Evolutionary conservation across 2,797 vertebrate species (phyloP), one percentile per base, ranked within the genome.

Genomic region (Ateles fusciceps): DNA sequence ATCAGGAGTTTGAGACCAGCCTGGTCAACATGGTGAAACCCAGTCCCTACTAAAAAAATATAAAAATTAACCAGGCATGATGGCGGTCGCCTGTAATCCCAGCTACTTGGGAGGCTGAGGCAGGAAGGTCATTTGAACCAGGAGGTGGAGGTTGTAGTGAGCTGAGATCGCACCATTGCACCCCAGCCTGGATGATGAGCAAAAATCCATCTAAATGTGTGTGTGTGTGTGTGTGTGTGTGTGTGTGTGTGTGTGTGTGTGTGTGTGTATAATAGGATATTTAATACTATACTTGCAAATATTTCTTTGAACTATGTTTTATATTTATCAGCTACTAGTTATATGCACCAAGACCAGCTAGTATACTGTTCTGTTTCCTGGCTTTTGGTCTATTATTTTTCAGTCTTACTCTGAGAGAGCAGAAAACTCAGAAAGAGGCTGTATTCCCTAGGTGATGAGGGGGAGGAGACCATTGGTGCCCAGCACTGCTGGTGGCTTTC

Each of bases 401-500:
- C 42, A 61, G 10, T 55, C 85, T 68, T 71, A 13, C 2, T 89
- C 59, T 50, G 78, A 64, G 71, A 74, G 2, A 88, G 5, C 55
- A 85, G 81, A 21, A 39, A 33, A 24, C 48, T 44, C 19, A 2
- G 72, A 89, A 26, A 61, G n/a, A 90, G 28, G 26, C 4, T 36
- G 6, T 39, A 4, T 44, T 52, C 44, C 88, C 21, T 11, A 57
- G 10, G 1, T 52, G 42, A 0, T 5, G 4, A 59, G 64, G 26
- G 26, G 57, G 33, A 33, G 24, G 42, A n/a, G 4, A 4, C 28
- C n/a, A 0, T 0, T 1, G 15, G 39, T 39, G n/a, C 55, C 50
- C 24, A 28, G 55, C 12, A 5, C 39, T 33, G 4, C 46, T 26
- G 6, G 14, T 24, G 26, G 52, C 44, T 44, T 26, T 86, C 50